Percentiles rank a stretch among this genome's conserved stretches.
These are phyloP conservation scores for Lutraria rhynchaena DNA, from an alignment of 1,140 invertebrate genomes.

Conservation along the genomic window DNA sequence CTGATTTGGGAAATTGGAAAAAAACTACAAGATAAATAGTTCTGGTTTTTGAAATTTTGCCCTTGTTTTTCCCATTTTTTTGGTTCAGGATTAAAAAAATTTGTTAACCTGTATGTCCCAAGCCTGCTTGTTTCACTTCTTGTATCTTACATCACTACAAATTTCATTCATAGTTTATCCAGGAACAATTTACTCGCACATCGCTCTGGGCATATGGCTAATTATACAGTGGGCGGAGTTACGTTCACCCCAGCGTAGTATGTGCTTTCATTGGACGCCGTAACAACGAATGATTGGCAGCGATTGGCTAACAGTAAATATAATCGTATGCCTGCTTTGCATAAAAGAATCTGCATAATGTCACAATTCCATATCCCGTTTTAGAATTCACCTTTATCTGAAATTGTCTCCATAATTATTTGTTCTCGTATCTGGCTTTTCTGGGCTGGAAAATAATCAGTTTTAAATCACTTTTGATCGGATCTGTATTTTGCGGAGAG, in stretches of 20 bases:
- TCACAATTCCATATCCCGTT: constrained; percentile 37
- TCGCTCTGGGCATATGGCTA: constrained; percentile 11
- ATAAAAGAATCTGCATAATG: constrained; percentile 60
- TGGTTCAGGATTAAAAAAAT: no score
- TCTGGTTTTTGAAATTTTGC: no score
- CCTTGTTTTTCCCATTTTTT: no score
- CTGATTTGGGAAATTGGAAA: no score
- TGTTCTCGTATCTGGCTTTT: constrained; percentile 49
- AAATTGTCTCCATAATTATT: constrained; percentile 59
- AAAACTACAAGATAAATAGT: no score
- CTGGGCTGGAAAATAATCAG: constrained; percentile 46
- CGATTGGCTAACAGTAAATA: constrained; percentile 37
- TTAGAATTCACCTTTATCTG: constrained; percentile 53
- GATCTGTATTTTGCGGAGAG: constrained; percentile 40
- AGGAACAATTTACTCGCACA: not conserved
- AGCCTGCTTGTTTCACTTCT: no score
- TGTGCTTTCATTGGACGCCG: constrained; percentile 14
- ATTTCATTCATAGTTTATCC: constrained; percentile 42
- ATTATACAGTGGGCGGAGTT: constrained; percentile 37
- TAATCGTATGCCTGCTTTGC: constrained; percentile 36
- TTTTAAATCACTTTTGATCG: constrained; percentile 57
- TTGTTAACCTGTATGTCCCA: no score
- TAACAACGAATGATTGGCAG: not conserved
- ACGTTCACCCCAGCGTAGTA: not conserved
- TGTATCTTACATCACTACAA: constrained; percentile 22